Conservation (phyloP, 23 tunicate genomes). For the Trididemnum nubilum region DNA sequence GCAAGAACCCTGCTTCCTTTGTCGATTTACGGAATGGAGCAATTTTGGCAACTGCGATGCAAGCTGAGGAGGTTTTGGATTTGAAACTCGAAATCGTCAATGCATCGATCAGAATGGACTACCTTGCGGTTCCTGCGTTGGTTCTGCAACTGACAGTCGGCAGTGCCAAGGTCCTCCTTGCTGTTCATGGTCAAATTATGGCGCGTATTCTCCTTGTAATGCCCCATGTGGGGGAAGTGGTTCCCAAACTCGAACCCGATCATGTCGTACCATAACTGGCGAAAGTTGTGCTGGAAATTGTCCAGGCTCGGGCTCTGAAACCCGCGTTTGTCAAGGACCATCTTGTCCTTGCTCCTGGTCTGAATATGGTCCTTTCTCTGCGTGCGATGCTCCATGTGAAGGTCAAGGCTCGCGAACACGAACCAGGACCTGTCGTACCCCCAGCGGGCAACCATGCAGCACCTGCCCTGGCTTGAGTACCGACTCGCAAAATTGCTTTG, state of each 20-base stretch:
- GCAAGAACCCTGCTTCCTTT: neutral
- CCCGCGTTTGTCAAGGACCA: constrained; percentile 22
- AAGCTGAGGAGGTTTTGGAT: neutral
- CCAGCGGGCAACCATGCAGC: neutral
- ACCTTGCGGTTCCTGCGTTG: neutral
- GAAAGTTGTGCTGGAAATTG: neutral
- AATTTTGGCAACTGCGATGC: neutral
- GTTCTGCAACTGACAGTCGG: neutral
- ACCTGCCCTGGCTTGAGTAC: too few relatives aligned
- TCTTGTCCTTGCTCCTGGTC: neutral
- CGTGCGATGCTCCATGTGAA: neutral
- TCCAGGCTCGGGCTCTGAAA: neutral
- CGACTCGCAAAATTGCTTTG: too few relatives aligned
- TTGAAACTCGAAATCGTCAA: neutral
- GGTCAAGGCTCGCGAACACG: neutral
- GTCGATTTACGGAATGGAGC: too few relatives aligned
- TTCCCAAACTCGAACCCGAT: neutral
- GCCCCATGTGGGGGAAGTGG: constrained; percentile 35
- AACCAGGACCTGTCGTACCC: neutral
- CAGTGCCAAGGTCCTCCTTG: too few relatives aligned
- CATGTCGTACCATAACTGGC: too few relatives aligned
- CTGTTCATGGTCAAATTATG: neutral
- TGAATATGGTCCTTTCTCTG: neutral
- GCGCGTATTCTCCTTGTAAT: constrained; percentile 11
- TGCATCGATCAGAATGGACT: neutral